These are phyloP conservation scores for Hanleya hanleyi DNA, from an alignment of 2,888 invertebrate genomes.

Conservation along the genomic window DNA sequence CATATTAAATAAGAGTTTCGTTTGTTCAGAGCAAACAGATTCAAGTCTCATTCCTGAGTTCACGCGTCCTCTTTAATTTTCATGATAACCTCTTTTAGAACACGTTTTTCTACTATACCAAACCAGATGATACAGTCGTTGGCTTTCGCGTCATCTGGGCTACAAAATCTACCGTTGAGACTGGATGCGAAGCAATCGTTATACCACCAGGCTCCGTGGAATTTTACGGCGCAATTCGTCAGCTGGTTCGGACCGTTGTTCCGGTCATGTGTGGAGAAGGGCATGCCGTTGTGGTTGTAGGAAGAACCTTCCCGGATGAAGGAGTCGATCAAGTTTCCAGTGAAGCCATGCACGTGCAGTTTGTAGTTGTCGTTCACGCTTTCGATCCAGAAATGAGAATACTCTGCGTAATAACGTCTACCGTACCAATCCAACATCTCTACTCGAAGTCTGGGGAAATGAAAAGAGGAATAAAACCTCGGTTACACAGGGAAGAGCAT, in stretches of 20 bases:
- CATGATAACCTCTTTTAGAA: neutral
- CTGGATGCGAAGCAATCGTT: neutral
- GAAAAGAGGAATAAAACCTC: too few relatives aligned
- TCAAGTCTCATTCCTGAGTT: too few relatives aligned
- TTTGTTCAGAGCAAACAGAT: too few relatives aligned
- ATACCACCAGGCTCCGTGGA: conserved; percentile 4
- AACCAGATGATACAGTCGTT: neutral
- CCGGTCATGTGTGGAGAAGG: neutral
- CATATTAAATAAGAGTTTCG: too few relatives aligned
- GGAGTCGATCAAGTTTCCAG: neutral
- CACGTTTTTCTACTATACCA: neutral
- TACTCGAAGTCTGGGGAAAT: neutral
- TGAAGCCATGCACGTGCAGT: conserved; percentile 1
- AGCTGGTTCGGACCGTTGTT: neutral
- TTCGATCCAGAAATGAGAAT: conserved; percentile 13
- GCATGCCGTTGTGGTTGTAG: conserved; percentile 3
- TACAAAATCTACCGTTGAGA: neutral
- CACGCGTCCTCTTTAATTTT: neutral
- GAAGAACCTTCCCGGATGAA: neutral
- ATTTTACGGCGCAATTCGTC: neutral
- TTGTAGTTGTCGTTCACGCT: neutral
- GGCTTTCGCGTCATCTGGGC: neutral
- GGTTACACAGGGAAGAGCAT: too few relatives aligned
- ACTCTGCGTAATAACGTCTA: neutral
- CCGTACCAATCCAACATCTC: conserved; percentile 8